Base-by-base conservation (phyloP, 2,797 vertebrate species). In the Aeoliscus strigatus region DNA sequence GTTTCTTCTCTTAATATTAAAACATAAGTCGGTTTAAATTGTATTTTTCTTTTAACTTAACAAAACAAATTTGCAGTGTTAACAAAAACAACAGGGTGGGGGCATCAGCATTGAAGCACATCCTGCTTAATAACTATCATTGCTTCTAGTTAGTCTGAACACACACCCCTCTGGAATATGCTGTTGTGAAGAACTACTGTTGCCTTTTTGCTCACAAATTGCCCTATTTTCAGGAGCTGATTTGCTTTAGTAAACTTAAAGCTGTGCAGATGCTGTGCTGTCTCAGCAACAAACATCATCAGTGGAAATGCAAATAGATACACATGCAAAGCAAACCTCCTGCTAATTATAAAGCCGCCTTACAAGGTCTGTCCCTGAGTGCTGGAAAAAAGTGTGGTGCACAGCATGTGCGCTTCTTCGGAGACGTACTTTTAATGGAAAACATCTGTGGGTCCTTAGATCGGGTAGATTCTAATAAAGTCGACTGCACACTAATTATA, bases 131-230 rank as follows among this genome's bases (percentile, higher is more conserved):
- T 82, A 85, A 82, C 77, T 70, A 82, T 61, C 75, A 82, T 65
- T 60, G 60, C 47, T 8, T 57, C 70, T 75, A 53, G 60, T 77
- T 79, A 47, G 74, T 75, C 28, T 75, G 70, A 72, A 80, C 43
- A 51, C 62, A 65, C 39, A 73, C 61, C 78, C 78, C 58, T 4
- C 59, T 60, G 83, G 82, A 76, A 80, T 70, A 66, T 32, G 47
- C 45, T 72, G 57, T 70, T 68, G 73, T 62, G 76, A 46, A 73
- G 68, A 64, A 65, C 60, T 70, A 60, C 71, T 44, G 77, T 70
- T 84, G 73, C 73, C 80, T 84, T 83, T 89, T 86, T 87, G 86
- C 86, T 88, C 87, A 87, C 84, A 89, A 88, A 89, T 87, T 89
- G 84, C 77, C 79, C 86, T 87, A 85, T 85, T 87, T 88, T 81